Evolutionary conservation across 2,888 invertebrate species (phyloP).

Genomic region (Trichogramma evanescens): DNA sequence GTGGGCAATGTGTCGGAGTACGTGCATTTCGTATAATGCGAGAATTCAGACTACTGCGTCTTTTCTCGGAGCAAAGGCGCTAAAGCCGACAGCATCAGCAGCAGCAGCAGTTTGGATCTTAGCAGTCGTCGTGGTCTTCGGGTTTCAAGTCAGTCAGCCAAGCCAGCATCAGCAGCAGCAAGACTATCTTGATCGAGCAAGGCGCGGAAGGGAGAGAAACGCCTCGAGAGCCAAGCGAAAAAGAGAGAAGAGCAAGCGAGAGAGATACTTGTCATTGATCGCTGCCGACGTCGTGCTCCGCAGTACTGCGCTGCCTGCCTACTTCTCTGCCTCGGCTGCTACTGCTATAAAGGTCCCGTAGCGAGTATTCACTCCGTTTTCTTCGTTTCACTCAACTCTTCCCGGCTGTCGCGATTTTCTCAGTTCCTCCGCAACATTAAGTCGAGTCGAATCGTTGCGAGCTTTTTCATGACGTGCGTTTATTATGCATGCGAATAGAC

Average conservation of each 20-base stretch:
- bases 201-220: constrained; percentile 23
- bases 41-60: too few relatives aligned
- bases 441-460: too few relatives aligned
- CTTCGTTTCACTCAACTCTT: neutral
- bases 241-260: constrained; percentile 25
- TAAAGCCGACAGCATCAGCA: too few relatives aligned
- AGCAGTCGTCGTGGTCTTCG: neutral
- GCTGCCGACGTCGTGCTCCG: constrained; percentile 26
- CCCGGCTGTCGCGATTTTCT: neutral
- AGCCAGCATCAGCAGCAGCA: constrained; percentile 20
- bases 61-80: too few relatives aligned
- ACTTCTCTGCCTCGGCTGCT: constrained; percentile 29
- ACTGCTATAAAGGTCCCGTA: constrained; percentile 47
- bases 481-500: too few relatives aligned
- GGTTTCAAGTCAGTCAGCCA: constrained; percentile 22
- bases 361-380: constrained; percentile 34
- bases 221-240: constrained; percentile 23
- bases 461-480: too few relatives aligned
- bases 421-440: neutral
- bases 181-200: constrained; percentile 47
- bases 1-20: too few relatives aligned
- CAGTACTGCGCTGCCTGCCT: constrained; percentile 20
- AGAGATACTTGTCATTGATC: constrained; percentile 45
- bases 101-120: too few relatives aligned
- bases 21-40: too few relatives aligned